Evolutionary conservation across 2,888 invertebrate species (phyloP), one percentile per base, ranked within the genome.

Genomic region (Lycaena phlaeas): DNA sequence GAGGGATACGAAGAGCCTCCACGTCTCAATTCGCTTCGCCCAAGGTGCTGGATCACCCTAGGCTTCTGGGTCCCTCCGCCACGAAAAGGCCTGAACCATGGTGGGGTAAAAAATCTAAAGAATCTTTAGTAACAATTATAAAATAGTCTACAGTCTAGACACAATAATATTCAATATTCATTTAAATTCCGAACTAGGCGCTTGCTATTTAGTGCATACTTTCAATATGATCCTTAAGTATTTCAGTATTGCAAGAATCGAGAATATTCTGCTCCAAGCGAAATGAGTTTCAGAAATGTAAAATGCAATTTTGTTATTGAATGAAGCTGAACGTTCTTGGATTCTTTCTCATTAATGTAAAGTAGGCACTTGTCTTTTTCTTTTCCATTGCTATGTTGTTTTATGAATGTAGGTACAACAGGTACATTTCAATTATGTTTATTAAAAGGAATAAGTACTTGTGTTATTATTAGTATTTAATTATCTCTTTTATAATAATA

Each of bases 241-340:
- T 26, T 40, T 31, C 12, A 25, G 36, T 25, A 31, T 7, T 30
- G 34, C 34, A 34, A 9, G 31, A 31, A 22, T 34, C 34, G 34
- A 40, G 39, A 15, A 40, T 15, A 31, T 36, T 36, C 26, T 14
- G 25, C 22, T 36, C 7, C 26, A 31, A 25, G 15, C 15, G 27
- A 40, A 40, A 40, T 40, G 40, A 34, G 40, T 40, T 26, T 40
- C 27, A 17, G 15, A 30, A 27, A 40, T 30, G 40, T 40, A 27
- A 38, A 38, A 40, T 40, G 40, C 26, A 40, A 40, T 40, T 40
- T 40, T 26, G 27, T 31, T 30, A 40, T 40, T 40, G 40, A 38
- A 38, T 31, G 31, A 14, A 31, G 31, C 30, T 40, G 40, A 40
- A 40, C 31, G 26, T 30, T 31, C 40, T 34, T 40, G 12, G 27